Base-by-base conservation (phyloP, 2,888 invertebrate species). In the Netelia fuscicornis region DNA sequence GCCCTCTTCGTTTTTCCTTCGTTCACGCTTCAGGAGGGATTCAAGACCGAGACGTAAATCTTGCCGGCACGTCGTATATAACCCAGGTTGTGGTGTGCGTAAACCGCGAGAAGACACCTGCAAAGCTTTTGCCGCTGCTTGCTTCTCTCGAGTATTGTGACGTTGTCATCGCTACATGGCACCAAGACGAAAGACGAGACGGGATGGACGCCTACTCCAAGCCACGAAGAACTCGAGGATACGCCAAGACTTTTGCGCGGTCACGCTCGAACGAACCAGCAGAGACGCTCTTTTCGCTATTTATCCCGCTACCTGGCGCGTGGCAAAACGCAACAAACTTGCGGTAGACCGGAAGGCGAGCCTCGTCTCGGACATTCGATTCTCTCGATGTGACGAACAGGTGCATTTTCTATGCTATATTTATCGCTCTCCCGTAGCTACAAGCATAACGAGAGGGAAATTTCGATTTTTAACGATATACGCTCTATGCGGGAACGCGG, bases 271-370 rank as follows among this genome's bases (percentile, higher is more conserved):
- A 20, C 65, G 70, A 79, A 25, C 5, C 44, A 17, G 42, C n/a
- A 42, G 65, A 80, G 70, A 84, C 70, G 42, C 37, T 56, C 42
- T 77, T 80, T 71, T 76, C 71, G 71, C 79, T 82, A 64, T 79
- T 82, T 85, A 85, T 85, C 71, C 58, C 52, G 77, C 68, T 79
- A 79, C 65, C 65, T 75, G 62, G 79, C 82, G 79, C 82, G 85
- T 85, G 81, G 79, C 85, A 67, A 75, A 30, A 71, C 68, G 52
- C 76, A 79, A 83, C 75, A 58, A 79, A 85, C 71, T 64, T 75
- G 74, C 78, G 20, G 25, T 23, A 56, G 17, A 64, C 85, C 82
- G 85, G 82, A 85, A 82, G 75, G 65, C 54, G 58, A 71, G 71
- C 65, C 79, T 79, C 71, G 44, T 58, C n/a, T 48, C 48, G 10